These are phyloP conservation scores for Agapornis canus DNA, from an alignment of 2,797 vertebrate species.

Conservation along the genomic window DNA sequence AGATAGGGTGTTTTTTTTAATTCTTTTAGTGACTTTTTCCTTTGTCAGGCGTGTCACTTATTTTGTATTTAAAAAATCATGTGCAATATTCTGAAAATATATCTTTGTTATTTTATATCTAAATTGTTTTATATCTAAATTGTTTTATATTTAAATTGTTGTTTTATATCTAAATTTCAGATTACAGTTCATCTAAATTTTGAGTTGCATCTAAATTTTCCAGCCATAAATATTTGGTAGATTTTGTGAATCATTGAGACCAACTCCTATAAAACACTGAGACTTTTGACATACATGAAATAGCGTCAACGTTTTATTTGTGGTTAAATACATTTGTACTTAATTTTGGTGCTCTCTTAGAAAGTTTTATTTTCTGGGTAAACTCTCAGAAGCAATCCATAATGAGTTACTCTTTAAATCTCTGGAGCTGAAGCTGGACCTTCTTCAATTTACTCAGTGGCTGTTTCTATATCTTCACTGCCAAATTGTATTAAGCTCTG, in stretches of 20 bases:
- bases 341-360: not conserved
- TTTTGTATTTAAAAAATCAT: not conserved
- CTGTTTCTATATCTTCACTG: not conserved
- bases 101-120: not conserved
- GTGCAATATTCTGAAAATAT: not conserved
- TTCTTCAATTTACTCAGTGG: not conserved
- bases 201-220: not conserved
- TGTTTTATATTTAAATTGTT: too few relatives aligned
- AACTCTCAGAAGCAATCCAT: not conserved
- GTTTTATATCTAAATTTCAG: not conserved
- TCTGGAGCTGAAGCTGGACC: not conserved
- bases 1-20: not conserved
- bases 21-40: not conserved
- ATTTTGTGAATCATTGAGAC: not conserved
- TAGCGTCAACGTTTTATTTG: not conserved
- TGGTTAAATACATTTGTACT: not conserved
- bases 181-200: not conserved
- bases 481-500: not conserved
- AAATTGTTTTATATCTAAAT: too few relatives aligned
- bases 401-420: not conserved
- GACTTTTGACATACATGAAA: not conserved
- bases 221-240: fast-evolving
- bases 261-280: not conserved
- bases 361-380: not conserved
- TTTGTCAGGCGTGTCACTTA: not conserved